phyloP scores from a whole-genome alignment of 2,888 invertebrate genomes.

The Nomada goodeniana region DNA sequence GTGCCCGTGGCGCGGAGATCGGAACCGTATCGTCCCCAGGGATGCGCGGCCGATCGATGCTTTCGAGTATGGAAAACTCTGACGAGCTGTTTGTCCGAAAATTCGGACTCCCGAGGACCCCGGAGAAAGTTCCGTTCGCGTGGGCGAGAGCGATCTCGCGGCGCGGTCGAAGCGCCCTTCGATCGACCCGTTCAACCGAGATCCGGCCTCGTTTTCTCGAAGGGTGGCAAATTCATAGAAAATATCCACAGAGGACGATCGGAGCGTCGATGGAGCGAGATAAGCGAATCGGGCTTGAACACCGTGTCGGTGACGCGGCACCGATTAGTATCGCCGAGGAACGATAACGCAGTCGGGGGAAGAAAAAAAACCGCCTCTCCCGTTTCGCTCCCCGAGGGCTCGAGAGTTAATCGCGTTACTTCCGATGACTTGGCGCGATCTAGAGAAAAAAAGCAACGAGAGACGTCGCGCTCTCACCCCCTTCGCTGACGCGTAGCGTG shows the following conservation, averaged over 20 bases:
- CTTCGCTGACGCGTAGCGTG: background rate
- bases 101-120: too few species aligned
- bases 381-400: slow-evolving; percentile 49
- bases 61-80: background rate
- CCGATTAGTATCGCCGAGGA: slow-evolving; percentile 57
- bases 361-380: slow-evolving; percentile 36
- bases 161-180: slow-evolving; percentile 13
- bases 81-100: background rate
- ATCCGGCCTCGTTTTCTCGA: slow-evolving; percentile 38
- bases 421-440: slow-evolving; percentile 66
- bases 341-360: slow-evolving; percentile 40
- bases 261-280: slow-evolving; percentile 53
- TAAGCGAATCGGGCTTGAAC: slow-evolving; percentile 61
- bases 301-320: slow-evolving; percentile 61
- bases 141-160: slow-evolving; percentile 24
- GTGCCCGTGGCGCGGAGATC: background rate
- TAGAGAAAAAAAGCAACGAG: slow-evolving; percentile 33
- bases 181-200: slow-evolving; percentile 36
- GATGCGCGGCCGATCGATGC: too few species aligned
- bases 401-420: slow-evolving; percentile 71
- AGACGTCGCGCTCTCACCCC: slow-evolving; percentile 24
- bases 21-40: too few species aligned
- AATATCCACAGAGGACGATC: slow-evolving; percentile 51
- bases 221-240: slow-evolving; percentile 20
- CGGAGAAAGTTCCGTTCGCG: background rate